Conservation (phyloP, 2,113 vertebrate genomes). For the Perca fluviatilis region DNA sequence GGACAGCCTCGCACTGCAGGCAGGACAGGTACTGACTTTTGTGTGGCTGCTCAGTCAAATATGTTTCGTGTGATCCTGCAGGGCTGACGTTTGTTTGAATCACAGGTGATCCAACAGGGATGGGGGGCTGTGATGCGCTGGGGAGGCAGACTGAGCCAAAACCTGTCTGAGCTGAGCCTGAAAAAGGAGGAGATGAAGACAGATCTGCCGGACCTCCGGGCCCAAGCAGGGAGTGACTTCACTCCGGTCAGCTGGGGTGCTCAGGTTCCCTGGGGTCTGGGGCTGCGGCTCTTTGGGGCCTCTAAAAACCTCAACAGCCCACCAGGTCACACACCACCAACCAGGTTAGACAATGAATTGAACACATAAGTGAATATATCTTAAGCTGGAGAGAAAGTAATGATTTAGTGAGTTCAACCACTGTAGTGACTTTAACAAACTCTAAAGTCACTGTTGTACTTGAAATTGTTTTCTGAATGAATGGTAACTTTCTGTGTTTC, state of each 20-base stretch:
- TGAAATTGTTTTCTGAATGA: neutral
- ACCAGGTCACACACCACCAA: constrained; percentile 52
- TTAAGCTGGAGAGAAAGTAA: neutral
- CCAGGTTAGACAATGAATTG: constrained; percentile 70
- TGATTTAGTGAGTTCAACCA: neutral
- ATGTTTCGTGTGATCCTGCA: neutral
- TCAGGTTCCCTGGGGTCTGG: constrained; percentile 84
- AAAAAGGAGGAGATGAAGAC: constrained; percentile 60
- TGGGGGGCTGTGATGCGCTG: constrained; percentile 88
- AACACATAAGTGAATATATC: neutral
- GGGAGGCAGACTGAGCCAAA: constrained; percentile 87
- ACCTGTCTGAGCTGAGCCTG: constrained; percentile 72
- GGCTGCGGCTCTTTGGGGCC: constrained; percentile 90
- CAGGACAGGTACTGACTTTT: constrained; percentile 77
- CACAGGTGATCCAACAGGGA: constrained; percentile 88
- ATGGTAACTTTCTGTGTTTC: neutral
- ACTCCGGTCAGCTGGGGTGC: constrained; percentile 50
- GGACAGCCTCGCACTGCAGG: constrained; percentile 77
- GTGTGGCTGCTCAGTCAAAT: neutral
- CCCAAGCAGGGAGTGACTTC: constrained; percentile 66
- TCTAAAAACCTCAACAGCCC: constrained; percentile 75
- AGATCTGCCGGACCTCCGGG: constrained; percentile 45
- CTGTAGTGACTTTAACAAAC: neutral
- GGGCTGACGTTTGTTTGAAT: neutral
- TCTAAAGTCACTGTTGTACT: neutral